These are phyloP conservation scores for Platyscapa corneri DNA, from an alignment of 1,140 invertebrate species.

Conservation along the genomic window DNA sequence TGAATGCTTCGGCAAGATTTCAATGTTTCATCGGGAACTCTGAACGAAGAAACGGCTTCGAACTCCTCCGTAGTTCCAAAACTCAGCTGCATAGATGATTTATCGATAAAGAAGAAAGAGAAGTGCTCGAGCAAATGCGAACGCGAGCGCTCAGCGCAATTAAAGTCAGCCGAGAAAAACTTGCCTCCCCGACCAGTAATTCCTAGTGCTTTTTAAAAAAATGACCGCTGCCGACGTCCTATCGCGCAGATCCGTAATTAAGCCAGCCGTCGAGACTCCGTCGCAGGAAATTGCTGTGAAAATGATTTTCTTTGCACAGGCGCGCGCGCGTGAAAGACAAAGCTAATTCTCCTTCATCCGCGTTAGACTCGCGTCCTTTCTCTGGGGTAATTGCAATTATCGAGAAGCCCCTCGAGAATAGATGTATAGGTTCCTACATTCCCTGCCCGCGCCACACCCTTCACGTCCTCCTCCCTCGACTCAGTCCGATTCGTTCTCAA, in stretches of 20 bases:
- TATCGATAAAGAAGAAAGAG: too few relatives aligned
- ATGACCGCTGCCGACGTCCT: neutral
- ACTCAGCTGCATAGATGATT: too few relatives aligned
- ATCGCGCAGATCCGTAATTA: neutral
- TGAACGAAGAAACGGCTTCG: too few relatives aligned
- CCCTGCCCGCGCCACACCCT: neutral
- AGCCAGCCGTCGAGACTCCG: neutral
- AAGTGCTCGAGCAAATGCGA: too few relatives aligned
- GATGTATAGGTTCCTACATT: too few relatives aligned
- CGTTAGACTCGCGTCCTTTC: neutral
- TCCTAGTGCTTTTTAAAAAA: neutral
- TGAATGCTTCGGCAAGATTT: too few relatives aligned
- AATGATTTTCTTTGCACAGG: neutral
- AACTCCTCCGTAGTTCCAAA: too few relatives aligned
- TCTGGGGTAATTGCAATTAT: conserved; percentile 21
- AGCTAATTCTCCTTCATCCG: conserved; percentile 33
- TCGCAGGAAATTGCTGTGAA: neutral
- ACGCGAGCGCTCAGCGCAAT: too few relatives aligned
- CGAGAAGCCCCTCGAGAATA: neutral
- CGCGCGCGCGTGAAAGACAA: neutral
- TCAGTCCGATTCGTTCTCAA: conserved; percentile 44
- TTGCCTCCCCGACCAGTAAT: too few relatives aligned
- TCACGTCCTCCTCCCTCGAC: conserved; percentile 41
- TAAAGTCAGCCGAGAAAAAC: too few relatives aligned
- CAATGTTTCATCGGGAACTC: too few relatives aligned